Conservation (phyloP, 2,888 invertebrate species). For the Idaea straminata region DNA sequence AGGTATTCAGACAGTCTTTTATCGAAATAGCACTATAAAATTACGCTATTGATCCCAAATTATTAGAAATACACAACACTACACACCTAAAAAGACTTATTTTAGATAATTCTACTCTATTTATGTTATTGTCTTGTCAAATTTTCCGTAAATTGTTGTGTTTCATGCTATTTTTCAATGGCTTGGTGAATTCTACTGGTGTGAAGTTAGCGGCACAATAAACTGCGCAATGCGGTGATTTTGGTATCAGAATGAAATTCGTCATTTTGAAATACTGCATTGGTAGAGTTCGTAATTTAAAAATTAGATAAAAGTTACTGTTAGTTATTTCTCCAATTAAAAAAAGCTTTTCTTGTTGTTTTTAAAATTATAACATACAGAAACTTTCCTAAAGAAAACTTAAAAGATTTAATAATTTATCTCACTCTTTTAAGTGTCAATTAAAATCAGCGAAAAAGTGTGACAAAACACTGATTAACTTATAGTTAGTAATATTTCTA, state of each 20-base stretch:
- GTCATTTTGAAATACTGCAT: constrained; percentile 29
- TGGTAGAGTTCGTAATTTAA: constrained; percentile 12
- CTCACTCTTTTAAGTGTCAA: no score
- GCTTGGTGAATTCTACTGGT: constrained; percentile 37
- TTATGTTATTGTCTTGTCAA: constrained; percentile 35
- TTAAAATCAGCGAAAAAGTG: no score
- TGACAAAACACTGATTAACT: no score
- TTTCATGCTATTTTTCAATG: constrained; percentile 23
- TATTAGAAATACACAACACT: not conserved
- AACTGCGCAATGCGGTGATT: constrained; percentile 62
- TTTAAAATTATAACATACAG: no score
- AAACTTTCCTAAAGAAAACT: no score
- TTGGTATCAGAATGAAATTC: constrained; percentile 48
- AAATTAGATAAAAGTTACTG: not conserved
- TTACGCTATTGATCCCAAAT: constrained; percentile 1
- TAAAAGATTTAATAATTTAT: no score
- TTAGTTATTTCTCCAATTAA: not conserved
- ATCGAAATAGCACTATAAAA: not conserved
- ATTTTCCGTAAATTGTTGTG: constrained; percentile 28
- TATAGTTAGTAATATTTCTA: no score
- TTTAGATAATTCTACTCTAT: not conserved
- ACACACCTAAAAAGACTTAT: not conserved
- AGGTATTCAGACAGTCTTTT: not conserved
- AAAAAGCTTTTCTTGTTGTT: not conserved
- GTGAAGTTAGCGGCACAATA: constrained; percentile 41